These are phyloP conservation scores for Pachypeltis micranthus DNA, from an alignment of 1,140 invertebrate genomes.

Conservation along the genomic window DNA sequence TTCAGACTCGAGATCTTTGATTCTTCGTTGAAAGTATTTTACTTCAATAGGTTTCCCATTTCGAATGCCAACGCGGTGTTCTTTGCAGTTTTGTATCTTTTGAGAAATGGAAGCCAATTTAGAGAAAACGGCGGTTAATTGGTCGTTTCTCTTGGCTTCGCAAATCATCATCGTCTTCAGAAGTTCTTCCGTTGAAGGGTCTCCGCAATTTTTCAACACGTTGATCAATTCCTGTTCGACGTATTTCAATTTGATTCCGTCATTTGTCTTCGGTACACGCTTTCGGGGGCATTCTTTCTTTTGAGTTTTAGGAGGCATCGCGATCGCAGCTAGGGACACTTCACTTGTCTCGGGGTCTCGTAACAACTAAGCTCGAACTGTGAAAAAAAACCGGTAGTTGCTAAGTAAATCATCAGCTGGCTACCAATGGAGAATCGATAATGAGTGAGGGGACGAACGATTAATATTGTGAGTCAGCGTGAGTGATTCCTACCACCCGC, in stretches of 20 bases:
- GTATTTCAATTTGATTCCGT: neutral
- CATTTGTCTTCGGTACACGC: neutral
- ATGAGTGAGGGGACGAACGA: too few species aligned
- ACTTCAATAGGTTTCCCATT: neutral
- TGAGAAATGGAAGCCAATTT: neutral
- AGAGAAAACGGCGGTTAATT: neutral
- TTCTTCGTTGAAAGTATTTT: neutral
- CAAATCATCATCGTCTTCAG: neutral
- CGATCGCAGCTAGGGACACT: too few species aligned
- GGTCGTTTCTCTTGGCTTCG: neutral
- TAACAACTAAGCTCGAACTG: neutral
- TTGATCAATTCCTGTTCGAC: neutral
- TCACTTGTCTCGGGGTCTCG: neutral
- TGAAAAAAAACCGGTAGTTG: neutral
- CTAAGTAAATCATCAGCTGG: neutral
- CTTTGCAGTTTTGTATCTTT: neutral
- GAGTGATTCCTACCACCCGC: too few species aligned
- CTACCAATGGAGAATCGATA: too few species aligned
- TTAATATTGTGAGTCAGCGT: too few species aligned
- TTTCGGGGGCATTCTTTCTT: neutral
- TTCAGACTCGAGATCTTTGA: neutral
- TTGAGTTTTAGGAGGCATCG: neutral
- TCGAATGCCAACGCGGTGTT: neutral
- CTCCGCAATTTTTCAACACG: neutral
- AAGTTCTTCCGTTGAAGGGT: neutral